Base-by-base conservation (phyloP, 2,797 vertebrate genomes). In the Ibycter americanus region DNA sequence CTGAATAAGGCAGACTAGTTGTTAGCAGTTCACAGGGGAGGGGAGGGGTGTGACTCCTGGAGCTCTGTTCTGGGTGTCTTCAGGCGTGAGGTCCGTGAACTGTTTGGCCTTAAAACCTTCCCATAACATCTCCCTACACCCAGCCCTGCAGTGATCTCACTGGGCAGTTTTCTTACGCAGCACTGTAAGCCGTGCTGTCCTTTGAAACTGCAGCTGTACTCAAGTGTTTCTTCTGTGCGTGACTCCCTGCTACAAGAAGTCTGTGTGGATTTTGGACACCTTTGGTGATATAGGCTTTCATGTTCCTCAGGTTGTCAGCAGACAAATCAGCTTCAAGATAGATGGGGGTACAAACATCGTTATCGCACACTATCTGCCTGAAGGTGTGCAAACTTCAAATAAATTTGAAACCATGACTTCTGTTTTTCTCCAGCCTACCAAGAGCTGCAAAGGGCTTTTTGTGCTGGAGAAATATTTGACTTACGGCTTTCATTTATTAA, bases 151-250 rank as follows among this genome's bases (percentile, higher is more conserved):
- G 4, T 4, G 7, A 67, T 46, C 52, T 82, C 49, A 42, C 46
- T 32, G 4, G 2, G 15, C 6, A 20, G 56, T 38, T 78, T 63
- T 56, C 68, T 63, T 27, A 47, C 78, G n/a, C 26, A 74, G 5
- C 11, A 12, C 6, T 25, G 2, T 9, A 27, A 63, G 47, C 27
- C 0, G 0, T 31, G 20, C 5, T 59, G 52, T 67, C 59, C 88
- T 87, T 63, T n/a, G 23, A 86, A 74, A 19, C 15, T 34, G 32
- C 44, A 65, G 29, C 29, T 38, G 31, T 26, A 38, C 23, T 73
- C 55, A 11, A 16, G 26, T 46, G n/a, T 19, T 85, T 52, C 29
- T 59, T 46, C 56, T 25, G 25, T 34, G n/a, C 9, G 1, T 3
- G 11, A 16, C 18, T 61, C 59, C 42, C 51, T 74, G 34, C 61